These are phyloP conservation scores for Polypedilum pembai DNA, from an alignment of 1,140 invertebrate species.

Conservation along the genomic window DNA sequence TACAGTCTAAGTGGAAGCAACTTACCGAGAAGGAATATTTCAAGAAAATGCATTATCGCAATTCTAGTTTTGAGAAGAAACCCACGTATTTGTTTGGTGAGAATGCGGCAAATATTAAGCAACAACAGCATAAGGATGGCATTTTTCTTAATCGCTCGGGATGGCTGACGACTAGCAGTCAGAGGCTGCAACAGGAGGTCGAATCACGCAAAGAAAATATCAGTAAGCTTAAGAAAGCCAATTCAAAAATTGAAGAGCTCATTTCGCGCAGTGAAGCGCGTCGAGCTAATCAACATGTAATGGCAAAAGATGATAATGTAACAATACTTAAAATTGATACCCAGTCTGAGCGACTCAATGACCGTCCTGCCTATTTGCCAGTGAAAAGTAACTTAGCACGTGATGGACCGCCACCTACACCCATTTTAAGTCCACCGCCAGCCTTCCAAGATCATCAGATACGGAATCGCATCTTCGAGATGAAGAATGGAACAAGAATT, in stretches of 20 bases:
- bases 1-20: background rate
- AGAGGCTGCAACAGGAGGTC: conserved; percentile 30
- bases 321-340: conserved; percentile 41
- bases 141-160: conserved; percentile 43
- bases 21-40: conserved; percentile 7
- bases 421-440: conserved; percentile 47
- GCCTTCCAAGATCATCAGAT: conserved; percentile 44
- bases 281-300: conserved; percentile 31
- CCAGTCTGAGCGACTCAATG: conserved; percentile 39
- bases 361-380: conserved; percentile 41
- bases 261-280: conserved; percentile 40
- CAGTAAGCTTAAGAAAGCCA: conserved; percentile 34
- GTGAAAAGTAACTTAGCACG: conserved; percentile 37
- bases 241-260: conserved; percentile 41
- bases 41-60: conserved; percentile 30
- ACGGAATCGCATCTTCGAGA: background rate
- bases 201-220: conserved; percentile 33
- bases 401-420: conserved; percentile 44
- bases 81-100: conserved; percentile 43
- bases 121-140: conserved; percentile 33
- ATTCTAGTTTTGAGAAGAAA: conserved; percentile 25
- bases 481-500: conserved; percentile 21
- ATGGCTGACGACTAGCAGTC: conserved; percentile 42
- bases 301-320: conserved; percentile 34
- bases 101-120: conserved; percentile 32